phyloP scores from a whole-genome alignment of 2,113 vertebrate genomes.

The Gymnogyps californianus region DNA sequence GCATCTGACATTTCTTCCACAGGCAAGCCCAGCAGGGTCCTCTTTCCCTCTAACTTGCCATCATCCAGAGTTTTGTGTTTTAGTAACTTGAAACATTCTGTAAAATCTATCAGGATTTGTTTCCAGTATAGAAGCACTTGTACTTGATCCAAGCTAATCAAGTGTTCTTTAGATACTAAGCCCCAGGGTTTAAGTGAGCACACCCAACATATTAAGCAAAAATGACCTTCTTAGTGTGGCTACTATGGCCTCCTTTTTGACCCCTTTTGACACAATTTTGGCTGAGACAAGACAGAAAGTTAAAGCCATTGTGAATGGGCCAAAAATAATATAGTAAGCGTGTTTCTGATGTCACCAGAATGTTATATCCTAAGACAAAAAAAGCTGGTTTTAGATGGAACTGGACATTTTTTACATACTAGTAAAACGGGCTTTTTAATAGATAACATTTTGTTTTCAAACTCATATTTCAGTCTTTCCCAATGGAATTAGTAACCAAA shows the following conservation, averaged over 20 bases:
- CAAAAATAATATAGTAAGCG: slow-evolving; percentile 33
- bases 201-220: slow-evolving; percentile 40
- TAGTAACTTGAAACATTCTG: slow-evolving; percentile 39
- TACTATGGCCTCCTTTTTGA: slow-evolving; percentile 32
- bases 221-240: not conserved
- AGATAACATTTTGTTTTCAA: slow-evolving; percentile 3
- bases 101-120: slow-evolving; percentile 53
- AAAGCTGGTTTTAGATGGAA: not conserved
- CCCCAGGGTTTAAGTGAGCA: slow-evolving; percentile 30
- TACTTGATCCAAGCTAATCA: slow-evolving; percentile 51
- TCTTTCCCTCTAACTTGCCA: not conserved
- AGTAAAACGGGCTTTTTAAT: not conserved
- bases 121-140: slow-evolving; percentile 38
- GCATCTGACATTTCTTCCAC: not conserved
- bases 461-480: not conserved
- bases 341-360: slow-evolving; percentile 14
- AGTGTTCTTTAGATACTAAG: slow-evolving; percentile 14
- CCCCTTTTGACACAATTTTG: slow-evolving; percentile 40
- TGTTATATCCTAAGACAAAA: not conserved
- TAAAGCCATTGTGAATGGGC: slow-evolving; percentile 7
- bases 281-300: slow-evolving; percentile 1
- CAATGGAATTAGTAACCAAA: slow-evolving; percentile 10
- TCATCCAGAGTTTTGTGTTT: not conserved
- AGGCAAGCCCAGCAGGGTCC: slow-evolving; percentile 18
- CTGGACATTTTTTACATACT: not conserved